phyloP scores from a whole-genome alignment of 2,113 vertebrate species.

The Neoarius graeffei region DNA sequence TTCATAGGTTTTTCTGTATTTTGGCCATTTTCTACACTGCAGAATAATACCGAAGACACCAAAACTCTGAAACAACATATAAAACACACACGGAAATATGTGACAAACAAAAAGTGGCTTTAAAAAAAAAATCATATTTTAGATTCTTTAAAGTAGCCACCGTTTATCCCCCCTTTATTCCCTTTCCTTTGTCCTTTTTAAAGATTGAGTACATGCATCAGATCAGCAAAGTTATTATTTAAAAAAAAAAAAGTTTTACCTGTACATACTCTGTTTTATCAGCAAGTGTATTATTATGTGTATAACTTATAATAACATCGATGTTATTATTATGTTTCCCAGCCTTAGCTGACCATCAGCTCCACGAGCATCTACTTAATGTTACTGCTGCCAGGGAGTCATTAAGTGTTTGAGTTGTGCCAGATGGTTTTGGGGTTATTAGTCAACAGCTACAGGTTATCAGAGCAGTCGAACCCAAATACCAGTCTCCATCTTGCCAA shows the following conservation, averaged over 20 bases:
- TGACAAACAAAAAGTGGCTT: too few species aligned
- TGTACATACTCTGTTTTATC: background rate
- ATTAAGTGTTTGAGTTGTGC: background rate
- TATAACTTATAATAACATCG: background rate
- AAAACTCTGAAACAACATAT: too few species aligned
- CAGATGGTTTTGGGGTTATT: background rate
- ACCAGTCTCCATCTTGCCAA: background rate
- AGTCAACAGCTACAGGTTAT: background rate
- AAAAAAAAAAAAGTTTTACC: background rate
- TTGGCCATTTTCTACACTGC: too few species aligned
- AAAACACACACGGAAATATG: too few species aligned
- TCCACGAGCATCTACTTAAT: background rate
- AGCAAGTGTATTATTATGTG: background rate
- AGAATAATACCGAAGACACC: too few species aligned
- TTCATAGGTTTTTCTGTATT: too few species aligned
- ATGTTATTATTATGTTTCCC: background rate
- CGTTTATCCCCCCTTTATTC: too few species aligned
- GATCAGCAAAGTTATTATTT: background rate
- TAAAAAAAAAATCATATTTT: too few species aligned
- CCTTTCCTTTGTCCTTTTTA: background rate
- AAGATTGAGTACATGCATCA: background rate
- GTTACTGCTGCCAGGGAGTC: background rate
- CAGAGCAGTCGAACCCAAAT: background rate
- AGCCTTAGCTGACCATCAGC: background rate
- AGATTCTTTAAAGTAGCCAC: too few species aligned